Percentiles rank a stretch among this genome's conserved stretches.
phyloP scores from a whole-genome alignment of 1,140 invertebrate genomes.

The Bombus haemorrhoidalis region DNA sequence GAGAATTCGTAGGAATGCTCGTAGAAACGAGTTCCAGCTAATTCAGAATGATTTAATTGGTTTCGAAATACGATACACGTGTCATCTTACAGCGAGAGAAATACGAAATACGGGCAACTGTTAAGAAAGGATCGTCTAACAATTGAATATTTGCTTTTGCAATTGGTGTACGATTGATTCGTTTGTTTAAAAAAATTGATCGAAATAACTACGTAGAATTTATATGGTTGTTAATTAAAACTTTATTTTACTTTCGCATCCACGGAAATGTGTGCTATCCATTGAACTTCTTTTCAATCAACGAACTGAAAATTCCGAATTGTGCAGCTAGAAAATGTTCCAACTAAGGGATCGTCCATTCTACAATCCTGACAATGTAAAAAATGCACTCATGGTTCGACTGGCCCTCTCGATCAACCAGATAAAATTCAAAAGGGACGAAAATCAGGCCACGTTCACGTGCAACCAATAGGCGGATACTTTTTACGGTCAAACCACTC shows the following conservation, averaged over 20 bases:
- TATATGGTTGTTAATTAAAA: too few species aligned
- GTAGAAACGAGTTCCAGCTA: neutral
- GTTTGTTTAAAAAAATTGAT: fast-evolving
- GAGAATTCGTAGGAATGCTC: neutral
- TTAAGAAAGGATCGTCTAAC: neutral
- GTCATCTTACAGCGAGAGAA: neutral
- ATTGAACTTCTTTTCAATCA: neutral
- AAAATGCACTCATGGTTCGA: neutral
- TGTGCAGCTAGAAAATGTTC: neutral
- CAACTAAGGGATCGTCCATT: too few species aligned
- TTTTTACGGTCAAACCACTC: conserved; percentile 59
- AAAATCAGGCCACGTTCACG: conserved; percentile 26
- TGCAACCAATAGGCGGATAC: conserved; percentile 52
- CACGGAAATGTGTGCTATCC: neutral
- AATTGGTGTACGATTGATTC: neutral
- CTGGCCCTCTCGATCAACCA: neutral
- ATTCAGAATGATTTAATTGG: neutral
- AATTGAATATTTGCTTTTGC: neutral
- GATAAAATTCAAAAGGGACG: conserved; percentile 55
- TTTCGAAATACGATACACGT: neutral
- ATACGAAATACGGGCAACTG: neutral
- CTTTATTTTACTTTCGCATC: neutral
- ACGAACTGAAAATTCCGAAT: too few species aligned
- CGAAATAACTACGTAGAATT: neutral
- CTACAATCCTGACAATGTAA: neutral